phyloP scores from a whole-genome alignment of 2,888 invertebrate genomes.

The Philereme vetulata region DNA sequence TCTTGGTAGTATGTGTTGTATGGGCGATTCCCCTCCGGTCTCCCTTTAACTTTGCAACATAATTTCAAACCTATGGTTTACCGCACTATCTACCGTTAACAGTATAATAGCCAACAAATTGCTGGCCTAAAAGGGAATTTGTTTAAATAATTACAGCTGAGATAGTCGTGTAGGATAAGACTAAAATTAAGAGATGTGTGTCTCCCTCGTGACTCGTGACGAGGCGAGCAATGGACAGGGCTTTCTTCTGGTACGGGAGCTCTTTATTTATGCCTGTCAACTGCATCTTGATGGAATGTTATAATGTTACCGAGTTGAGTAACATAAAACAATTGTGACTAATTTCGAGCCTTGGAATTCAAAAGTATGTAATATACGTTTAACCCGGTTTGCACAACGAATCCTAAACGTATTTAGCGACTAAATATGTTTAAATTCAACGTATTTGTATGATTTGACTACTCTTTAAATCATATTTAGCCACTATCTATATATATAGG shows the following conservation, averaged over 20 bases:
- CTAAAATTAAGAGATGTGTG: constrained; percentile 71
- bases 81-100: too few species aligned
- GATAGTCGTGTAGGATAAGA: constrained; percentile 74
- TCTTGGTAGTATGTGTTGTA: too few species aligned
- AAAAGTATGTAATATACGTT: background rate
- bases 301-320: constrained; percentile 24
- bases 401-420: too few species aligned
- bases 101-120: constrained; percentile 12
- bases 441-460: too few species aligned
- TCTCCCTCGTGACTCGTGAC: constrained; percentile 64
- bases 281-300: constrained; percentile 45
- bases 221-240: constrained; percentile 44
- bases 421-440: too few species aligned
- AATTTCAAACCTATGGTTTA: too few species aligned
- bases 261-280: constrained; percentile 36
- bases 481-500: too few species aligned
- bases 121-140: constrained; percentile 49
- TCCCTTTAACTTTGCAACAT: too few species aligned
- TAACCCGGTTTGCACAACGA: too few species aligned
- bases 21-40: too few species aligned
- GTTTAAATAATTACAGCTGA: constrained; percentile 61
- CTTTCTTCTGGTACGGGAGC: constrained; percentile 39
- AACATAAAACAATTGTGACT: constrained; percentile 27
- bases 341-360: constrained; percentile 1
- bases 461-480: too few species aligned